These are phyloP conservation scores for Euwallacea similis DNA, from an alignment of 1,140 invertebrate species.

Conservation along the genomic window DNA sequence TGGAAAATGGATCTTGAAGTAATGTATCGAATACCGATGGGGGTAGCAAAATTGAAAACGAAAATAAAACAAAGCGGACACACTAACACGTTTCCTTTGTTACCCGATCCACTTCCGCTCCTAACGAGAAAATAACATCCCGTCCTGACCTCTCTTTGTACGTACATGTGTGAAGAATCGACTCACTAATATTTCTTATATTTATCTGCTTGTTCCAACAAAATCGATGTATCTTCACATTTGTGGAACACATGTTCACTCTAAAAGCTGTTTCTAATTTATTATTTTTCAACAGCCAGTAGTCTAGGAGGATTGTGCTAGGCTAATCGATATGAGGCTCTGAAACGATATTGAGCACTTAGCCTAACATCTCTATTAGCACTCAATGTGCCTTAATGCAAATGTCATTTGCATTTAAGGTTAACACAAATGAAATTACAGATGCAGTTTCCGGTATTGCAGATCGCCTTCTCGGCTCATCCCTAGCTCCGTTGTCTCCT, in stretches of 20 bases:
- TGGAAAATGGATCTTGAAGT: neutral
- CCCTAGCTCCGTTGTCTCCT: neutral
- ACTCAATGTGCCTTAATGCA: no score
- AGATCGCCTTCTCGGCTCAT: neutral
- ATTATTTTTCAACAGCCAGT: conserved; percentile 1
- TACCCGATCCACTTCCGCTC: conserved; percentile 15
- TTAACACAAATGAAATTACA: no score
- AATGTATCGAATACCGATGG: neutral
- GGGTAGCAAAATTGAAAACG: neutral
- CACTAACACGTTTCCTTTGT: conserved; percentile 9
- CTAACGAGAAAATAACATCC: conserved; percentile 18
- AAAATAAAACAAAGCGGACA: neutral
- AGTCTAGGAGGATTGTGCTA: neutral
- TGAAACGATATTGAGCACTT: neutral
- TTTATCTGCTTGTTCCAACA: conserved; percentile 13
- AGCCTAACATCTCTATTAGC: no score
- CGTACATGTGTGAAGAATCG: conserved; percentile 25
- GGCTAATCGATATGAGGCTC: neutral
- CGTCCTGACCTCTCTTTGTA: conserved; percentile 3
- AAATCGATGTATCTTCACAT: conserved; percentile 16
- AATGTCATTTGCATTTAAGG: no score
- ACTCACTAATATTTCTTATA: conserved; percentile 23
- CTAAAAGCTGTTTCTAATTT: conserved; percentile 19
- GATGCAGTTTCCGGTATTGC: no score
- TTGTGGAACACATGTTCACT: conserved; percentile 22